A percentile compares a stretch with the other conserved stretches of the same genome.
phyloP scores from a whole-genome alignment of 2,797 vertebrate genomes.

The Holocentrus rufus region DNA sequence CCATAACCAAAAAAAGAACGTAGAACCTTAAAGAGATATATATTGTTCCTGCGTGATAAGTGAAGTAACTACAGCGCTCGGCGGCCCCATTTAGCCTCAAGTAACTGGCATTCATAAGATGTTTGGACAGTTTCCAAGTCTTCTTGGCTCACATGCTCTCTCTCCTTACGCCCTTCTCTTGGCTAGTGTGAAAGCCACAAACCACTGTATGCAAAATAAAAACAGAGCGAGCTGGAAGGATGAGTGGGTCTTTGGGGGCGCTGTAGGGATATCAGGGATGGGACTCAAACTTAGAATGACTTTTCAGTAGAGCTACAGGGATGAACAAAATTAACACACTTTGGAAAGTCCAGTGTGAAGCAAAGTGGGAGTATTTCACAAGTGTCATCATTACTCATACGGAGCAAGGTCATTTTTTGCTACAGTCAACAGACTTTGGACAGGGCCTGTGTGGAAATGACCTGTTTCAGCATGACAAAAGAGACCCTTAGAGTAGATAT shows the following conservation, averaged over 20 bases:
- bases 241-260: too few species aligned
- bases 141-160: too few species aligned
- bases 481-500: slow-evolving; percentile 8
- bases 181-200: background rate
- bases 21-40: too few species aligned
- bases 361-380: background rate
- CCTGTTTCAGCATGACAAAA: background rate
- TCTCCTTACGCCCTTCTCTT: too few species aligned
- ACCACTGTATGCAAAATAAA: background rate
- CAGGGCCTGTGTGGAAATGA: slow-evolving; percentile 6
- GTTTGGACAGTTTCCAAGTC: too few species aligned
- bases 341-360: background rate
- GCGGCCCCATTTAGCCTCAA: too few species aligned
- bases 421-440: slow-evolving; percentile 43
- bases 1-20: too few species aligned
- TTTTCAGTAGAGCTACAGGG: slow-evolving; percentile 1
- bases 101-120: too few species aligned
- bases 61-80: too few species aligned
- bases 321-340: background rate
- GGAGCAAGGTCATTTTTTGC: background rate
- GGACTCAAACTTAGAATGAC: background rate
- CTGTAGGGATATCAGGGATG: background rate
- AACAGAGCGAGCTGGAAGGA: background rate
- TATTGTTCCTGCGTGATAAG: too few species aligned
- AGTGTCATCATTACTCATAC: slow-evolving; percentile 8